Evolutionary conservation across 2,888 invertebrate genomes (phyloP).

Genomic region (Ferdinandea cuprea): DNA sequence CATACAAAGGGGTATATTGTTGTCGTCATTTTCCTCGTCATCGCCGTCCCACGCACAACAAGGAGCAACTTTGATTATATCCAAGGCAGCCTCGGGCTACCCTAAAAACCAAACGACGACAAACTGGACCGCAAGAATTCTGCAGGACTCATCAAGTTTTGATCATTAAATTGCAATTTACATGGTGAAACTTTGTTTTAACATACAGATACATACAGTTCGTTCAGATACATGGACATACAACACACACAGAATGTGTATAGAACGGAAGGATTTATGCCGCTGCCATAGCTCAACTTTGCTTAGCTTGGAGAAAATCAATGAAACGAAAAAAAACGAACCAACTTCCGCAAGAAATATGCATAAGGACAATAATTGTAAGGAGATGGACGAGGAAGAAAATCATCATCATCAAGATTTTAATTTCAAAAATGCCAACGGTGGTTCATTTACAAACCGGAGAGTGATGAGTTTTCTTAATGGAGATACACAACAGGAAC

Average conservation of each 20-base stretch:
- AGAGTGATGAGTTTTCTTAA: constrained; percentile 70
- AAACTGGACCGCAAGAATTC: constrained; percentile 74
- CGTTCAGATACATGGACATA: background rate
- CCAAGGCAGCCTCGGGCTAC: constrained; percentile 58
- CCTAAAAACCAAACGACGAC: constrained; percentile 70
- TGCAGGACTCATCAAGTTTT: constrained; percentile 75
- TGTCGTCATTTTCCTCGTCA: constrained; percentile 24
- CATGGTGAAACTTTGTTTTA: constrained; percentile 74
- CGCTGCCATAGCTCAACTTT: constrained; percentile 47
- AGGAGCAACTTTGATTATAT: constrained; percentile 74
- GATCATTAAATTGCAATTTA: constrained; percentile 75
- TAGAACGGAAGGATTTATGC: constrained; percentile 61
- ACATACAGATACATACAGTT: constrained; percentile 48
- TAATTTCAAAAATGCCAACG: constrained; percentile 73
- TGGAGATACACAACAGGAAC: constrained; percentile 22
- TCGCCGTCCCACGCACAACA: constrained; percentile 66
- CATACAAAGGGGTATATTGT: constrained; percentile 37
- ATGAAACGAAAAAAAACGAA: constrained; percentile 38
- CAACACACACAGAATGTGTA: constrained; percentile 6
- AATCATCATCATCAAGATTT: constrained; percentile 68
- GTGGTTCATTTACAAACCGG: constrained; percentile 66
- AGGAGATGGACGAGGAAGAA: constrained; percentile 5
- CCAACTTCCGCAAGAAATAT: constrained; percentile 57
- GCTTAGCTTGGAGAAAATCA: constrained; percentile 44
- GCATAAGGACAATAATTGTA: constrained; percentile 35